These are phyloP conservation scores for Leucophora obtusa DNA, from an alignment of 2,888 invertebrate species.

Conservation along the genomic window DNA sequence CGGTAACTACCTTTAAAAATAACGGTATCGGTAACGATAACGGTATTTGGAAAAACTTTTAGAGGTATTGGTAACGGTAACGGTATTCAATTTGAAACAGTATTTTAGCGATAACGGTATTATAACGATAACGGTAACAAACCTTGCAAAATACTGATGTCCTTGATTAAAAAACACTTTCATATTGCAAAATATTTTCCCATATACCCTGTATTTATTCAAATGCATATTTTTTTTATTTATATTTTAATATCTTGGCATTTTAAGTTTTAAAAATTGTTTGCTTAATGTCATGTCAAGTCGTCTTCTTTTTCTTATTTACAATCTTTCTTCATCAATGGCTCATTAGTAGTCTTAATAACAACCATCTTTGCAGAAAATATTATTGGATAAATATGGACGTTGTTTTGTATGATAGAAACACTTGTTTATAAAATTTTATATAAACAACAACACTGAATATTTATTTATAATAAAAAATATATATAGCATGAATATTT, in stretches of 20 bases:
- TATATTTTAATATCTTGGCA: background rate
- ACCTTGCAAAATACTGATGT: no score
- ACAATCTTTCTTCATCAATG: conserved; percentile 52
- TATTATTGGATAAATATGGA: background rate
- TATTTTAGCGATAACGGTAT: no score
- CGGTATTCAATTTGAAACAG: no score
- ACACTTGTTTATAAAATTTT: conserved; percentile 47
- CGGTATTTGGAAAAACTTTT: no score
- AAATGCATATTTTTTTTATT: conserved; percentile 12
- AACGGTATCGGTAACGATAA: no score
- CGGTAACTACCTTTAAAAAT: no score
- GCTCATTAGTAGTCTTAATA: conserved; percentile 64
- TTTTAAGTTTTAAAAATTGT: background rate
- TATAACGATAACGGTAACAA: no score
- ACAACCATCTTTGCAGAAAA: conserved; percentile 49
- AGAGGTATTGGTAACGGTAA: no score
- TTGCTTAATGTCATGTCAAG: conserved; percentile 39
- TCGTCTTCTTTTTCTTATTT: conserved; percentile 36
- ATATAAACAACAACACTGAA: conserved; percentile 23
- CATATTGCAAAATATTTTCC: no score
- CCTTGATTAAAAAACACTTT: no score
- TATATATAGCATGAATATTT: conserved; percentile 56
- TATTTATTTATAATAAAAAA: background rate
- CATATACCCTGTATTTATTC: background rate
- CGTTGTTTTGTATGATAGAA: conserved; percentile 20